Base-by-base conservation (phyloP, 2,113 vertebrate genomes). In the Cyanistes caeruleus region DNA sequence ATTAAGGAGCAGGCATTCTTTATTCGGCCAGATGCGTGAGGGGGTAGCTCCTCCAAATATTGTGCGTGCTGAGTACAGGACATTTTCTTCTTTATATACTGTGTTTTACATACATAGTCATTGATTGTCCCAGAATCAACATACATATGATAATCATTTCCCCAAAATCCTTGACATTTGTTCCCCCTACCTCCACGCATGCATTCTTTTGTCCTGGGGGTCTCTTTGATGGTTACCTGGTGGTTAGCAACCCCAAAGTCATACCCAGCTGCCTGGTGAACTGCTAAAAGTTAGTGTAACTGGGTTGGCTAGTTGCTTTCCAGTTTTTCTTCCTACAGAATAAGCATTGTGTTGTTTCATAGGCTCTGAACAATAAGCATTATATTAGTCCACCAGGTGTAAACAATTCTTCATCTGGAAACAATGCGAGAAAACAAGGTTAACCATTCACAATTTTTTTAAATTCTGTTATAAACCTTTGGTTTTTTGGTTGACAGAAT, bases 21-120 rank as follows among this genome's bases (percentile, higher is more conserved):
- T 48, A 15, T 37, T 75, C 2, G 1, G 12, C 15, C 1, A 7
- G 30, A 24, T 65, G n/a, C 51, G 41, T 2, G 1, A 39, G 19
- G 1, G 5, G 12, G 3, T 65, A 24, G 10, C 10, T 58, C 8
- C 10, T 56, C 43, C 24, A 75, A 30, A 58, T n/a, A 30, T 4
- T 7, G 2, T 56, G 4, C 20, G 10, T 58, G 30, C 43, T 49
- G 24, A 58, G 12, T 58, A 12, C 19, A 41, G 51, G 24, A 48
- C 10, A n/a, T 48, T 48, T 64, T 46, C n/a, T 48, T 48, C 9
- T 48, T 75, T 48, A 41, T 20, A 20, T 49, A 9, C 15, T 20
- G 7, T n/a, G 16, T 65, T 56, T 56, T n/a, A 30, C 8, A 7
- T n/a, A 30, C 3, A 2, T n/a, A 30, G 28, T 24, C 15, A n/a